Percentiles rank a stretch among this genome's conserved stretches.
Conservation (phyloP, 2,888 invertebrate genomes). For the Rhagonycha lutea region DNA sequence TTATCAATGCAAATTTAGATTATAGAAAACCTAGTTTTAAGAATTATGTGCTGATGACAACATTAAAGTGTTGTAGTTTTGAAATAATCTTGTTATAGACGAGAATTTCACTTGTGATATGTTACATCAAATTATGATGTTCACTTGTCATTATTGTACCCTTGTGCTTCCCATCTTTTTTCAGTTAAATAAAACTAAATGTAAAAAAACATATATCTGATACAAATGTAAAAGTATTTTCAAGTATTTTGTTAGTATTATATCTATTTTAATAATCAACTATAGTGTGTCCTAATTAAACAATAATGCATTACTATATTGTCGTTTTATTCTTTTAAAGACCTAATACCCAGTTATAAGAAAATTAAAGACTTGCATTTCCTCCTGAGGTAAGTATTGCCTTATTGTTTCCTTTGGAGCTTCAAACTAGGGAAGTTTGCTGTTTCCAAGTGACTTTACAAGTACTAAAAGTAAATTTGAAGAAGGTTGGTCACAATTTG, state of each 20-base stretch:
- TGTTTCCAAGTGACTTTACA: too few species aligned
- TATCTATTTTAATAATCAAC: slow-evolving; percentile 36
- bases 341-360: too few species aligned
- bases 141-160: slow-evolving; percentile 13
- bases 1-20: slow-evolving; percentile 42
- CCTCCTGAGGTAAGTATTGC: too few species aligned
- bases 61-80: slow-evolving; percentile 10
- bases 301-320: slow-evolving; percentile 14
- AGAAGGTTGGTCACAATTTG: too few species aligned
- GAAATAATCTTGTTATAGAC: slow-evolving; percentile 32
- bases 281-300: slow-evolving; percentile 33
- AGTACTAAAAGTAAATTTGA: too few species aligned
- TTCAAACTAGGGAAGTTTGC: too few species aligned
- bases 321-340: background rate
- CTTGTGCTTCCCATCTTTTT: slow-evolving; percentile 18
- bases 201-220: slow-evolving; percentile 37
- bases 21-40: slow-evolving; percentile 6
- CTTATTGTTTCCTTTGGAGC: too few species aligned
- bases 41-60: slow-evolving; percentile 10
- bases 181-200: slow-evolving; percentile 19
- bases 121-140: slow-evolving; percentile 23
- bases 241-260: slow-evolving; percentile 55
- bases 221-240: slow-evolving; percentile 55
- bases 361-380: too few species aligned
- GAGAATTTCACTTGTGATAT: slow-evolving; percentile 39